phyloP scores from a whole-genome alignment of 2,797 vertebrate species.

The Brachyalestes nurse region DNA sequence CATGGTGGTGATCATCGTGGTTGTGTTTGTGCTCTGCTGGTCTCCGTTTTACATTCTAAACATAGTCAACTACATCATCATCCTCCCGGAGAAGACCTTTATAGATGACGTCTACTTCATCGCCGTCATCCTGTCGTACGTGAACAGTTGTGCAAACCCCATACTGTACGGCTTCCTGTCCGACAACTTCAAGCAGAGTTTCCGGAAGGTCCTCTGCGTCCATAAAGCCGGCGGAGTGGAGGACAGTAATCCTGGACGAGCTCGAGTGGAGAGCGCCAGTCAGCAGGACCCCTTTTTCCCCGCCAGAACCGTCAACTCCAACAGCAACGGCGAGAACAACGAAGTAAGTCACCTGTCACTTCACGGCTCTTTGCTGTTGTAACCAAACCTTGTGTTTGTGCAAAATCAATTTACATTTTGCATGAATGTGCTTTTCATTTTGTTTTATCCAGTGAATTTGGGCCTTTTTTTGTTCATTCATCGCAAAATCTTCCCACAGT shows the following conservation, averaged over 20 bases:
- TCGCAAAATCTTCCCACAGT: too few relatives aligned
- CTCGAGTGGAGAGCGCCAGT: slow-evolving; percentile 68
- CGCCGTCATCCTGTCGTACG: slow-evolving; percentile 88
- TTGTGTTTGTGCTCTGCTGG: slow-evolving; percentile 93
- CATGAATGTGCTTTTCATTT: too few relatives aligned
- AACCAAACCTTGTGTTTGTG: too few relatives aligned
- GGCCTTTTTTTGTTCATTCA: too few relatives aligned
- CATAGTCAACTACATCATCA: slow-evolving; percentile 88
- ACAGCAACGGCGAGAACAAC: slow-evolving; percentile 77
- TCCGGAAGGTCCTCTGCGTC: slow-evolving; percentile 75
- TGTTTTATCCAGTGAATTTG: too few relatives aligned
- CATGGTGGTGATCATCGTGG: slow-evolving; percentile 95
- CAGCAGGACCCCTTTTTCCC: slow-evolving; percentile 68
- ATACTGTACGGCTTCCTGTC: slow-evolving; percentile 92
- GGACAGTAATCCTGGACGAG: slow-evolving; percentile 51
- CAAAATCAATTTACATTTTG: too few relatives aligned
- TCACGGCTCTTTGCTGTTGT: too few relatives aligned
- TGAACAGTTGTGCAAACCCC: slow-evolving; percentile 95
- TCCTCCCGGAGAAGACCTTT: slow-evolving; percentile 82
- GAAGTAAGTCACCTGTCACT: slow-evolving; percentile 65
- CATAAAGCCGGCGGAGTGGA: slow-evolving; percentile 64
- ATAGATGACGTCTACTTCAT: slow-evolving; percentile 84
- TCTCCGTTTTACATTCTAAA: slow-evolving; percentile 91
- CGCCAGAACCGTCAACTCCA: slow-evolving; percentile 61
- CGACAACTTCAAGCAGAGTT: slow-evolving; percentile 91